Conservation (phyloP, 2,797 vertebrate genomes). For the Streptopelia turtur region DNA sequence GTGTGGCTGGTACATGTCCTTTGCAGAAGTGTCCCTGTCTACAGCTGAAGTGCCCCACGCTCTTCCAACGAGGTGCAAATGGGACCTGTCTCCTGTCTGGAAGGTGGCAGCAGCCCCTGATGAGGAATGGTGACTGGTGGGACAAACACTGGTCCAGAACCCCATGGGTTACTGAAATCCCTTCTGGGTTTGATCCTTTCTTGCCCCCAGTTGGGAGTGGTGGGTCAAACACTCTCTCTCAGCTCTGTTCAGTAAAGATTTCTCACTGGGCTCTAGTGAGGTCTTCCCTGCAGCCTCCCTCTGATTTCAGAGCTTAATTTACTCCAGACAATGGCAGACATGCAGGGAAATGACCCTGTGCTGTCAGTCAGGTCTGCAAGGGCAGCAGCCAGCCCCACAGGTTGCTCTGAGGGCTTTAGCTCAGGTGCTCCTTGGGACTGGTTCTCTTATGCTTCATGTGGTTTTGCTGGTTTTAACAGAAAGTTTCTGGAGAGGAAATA, state of each 20-base stretch:
- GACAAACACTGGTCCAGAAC: neutral
- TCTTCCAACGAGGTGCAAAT: neutral
- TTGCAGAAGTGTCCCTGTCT: neutral
- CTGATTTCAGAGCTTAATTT: neutral
- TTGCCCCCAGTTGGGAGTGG: neutral
- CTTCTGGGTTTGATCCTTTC: neutral
- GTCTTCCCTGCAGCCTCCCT: neutral
- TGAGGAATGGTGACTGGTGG: neutral
- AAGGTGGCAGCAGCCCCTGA: neutral
- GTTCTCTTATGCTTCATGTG: neutral
- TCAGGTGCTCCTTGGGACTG: neutral
- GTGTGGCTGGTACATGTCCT: fast-evolving
- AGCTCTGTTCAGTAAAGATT: neutral
- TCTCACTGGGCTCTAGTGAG: neutral
- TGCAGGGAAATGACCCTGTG: neutral
- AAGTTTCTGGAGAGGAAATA: neutral
- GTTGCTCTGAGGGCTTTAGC: neutral
- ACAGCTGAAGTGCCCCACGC: neutral
- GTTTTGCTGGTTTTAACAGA: neutral
- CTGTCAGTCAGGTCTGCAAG: neutral
- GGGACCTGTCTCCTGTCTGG: neutral
- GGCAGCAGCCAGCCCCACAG: neutral
- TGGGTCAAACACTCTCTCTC: neutral
- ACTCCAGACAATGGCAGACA: neutral
- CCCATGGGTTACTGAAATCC: neutral